Conservation (phyloP, 2,888 invertebrate genomes). For the Idaea aversata region DNA sequence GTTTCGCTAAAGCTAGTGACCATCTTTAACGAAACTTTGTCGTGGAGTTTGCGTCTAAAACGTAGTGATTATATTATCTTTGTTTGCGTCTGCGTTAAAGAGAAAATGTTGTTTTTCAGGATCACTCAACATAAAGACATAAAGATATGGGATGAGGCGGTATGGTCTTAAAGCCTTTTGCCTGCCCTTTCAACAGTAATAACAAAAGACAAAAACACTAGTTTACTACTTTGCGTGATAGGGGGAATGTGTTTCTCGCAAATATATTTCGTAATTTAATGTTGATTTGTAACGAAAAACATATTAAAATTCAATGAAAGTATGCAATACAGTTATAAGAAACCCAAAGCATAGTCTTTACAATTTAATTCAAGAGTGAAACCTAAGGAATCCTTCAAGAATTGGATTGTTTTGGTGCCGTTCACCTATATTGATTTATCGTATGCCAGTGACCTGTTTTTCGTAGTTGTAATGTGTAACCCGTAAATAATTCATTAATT, state of each 20-base stretch:
- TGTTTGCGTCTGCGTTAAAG: no score
- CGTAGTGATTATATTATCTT: no score
- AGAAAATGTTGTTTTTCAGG: no score
- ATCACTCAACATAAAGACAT: no score
- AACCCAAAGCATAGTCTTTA: neutral
- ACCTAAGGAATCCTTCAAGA: conserved; percentile 20
- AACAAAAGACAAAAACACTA: neutral
- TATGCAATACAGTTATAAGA: neutral
- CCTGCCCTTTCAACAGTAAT: neutral
- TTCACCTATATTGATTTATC: conserved; percentile 76
- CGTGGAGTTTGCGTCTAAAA: no score
- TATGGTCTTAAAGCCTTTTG: neutral
- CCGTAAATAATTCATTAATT: conserved; percentile 69
- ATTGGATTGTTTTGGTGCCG: conserved; percentile 68
- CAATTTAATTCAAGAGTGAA: neutral
- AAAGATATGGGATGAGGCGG: no score
- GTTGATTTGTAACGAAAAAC: neutral
- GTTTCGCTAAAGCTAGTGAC: no score
- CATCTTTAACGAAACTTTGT: no score
- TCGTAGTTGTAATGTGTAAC: conserved; percentile 62
- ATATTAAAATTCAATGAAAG: neutral
- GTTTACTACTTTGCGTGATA: neutral
- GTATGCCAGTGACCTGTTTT: conserved; percentile 75
- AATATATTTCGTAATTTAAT: neutral
- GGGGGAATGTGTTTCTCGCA: neutral